Conservation (phyloP, 1,140 invertebrate species). For the Papilio helenus region DNA sequence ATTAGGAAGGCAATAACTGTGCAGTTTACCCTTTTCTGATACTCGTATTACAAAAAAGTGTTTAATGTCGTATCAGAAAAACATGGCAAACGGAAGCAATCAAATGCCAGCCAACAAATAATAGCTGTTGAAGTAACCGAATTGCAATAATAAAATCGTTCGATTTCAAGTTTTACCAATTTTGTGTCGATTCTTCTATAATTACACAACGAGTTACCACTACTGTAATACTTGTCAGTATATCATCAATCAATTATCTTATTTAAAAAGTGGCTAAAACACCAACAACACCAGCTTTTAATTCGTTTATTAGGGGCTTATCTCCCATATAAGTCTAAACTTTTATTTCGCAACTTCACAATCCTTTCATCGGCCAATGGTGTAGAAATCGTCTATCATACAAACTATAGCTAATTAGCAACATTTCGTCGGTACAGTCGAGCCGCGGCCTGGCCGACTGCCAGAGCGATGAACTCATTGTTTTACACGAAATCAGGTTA, state of each 20-base stretch:
- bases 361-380: not conserved
- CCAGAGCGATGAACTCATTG: constrained; percentile 40
- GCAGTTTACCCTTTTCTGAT: not conserved
- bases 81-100: not conserved
- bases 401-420: constrained; percentile 37
- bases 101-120: not conserved
- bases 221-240: not conserved
- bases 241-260: not conserved
- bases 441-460: constrained; percentile 32
- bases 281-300: too few relatives aligned
- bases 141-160: not conserved
- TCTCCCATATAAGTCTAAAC: not conserved
- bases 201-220: not conserved
- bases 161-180: not conserved
- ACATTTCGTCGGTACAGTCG: constrained; percentile 17
- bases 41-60: not conserved
- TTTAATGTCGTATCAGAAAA: not conserved
- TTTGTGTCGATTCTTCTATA: not conserved
- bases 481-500: constrained; percentile 38
- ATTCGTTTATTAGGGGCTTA: too few relatives aligned
- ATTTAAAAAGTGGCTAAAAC: too few relatives aligned
- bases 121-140: not conserved
- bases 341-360: constrained; percentile 4
- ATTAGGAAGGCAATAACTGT: not conserved
- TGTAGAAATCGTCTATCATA: constrained; percentile 3